Conservation (phyloP, 2,888 invertebrate genomes). For the Galerucella nymphaeae region DNA sequence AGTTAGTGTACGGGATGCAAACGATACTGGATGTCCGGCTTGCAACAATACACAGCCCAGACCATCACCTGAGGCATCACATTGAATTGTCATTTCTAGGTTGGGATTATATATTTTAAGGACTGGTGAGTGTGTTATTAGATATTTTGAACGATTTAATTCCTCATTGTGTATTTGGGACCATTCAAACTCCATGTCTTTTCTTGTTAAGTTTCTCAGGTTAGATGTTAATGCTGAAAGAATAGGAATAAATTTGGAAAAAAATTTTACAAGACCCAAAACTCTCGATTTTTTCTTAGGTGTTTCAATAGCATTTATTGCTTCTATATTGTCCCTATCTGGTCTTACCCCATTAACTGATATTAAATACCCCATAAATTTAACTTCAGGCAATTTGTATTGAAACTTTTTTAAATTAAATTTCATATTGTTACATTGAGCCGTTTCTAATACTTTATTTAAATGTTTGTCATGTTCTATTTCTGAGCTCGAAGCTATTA, state of each 20-base stretch:
- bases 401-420: not conserved
- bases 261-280: conserved; percentile 43
- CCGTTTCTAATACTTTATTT: no score
- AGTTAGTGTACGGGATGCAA: conserved; percentile 41
- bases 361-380: conserved; percentile 14
- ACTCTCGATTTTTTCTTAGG: conserved; percentile 40
- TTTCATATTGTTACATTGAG: not conserved
- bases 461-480: no score
- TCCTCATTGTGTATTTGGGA: conserved; percentile 10
- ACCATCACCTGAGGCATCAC: conserved; percentile 40
- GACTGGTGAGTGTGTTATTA: conserved; percentile 17
- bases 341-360: conserved; percentile 35
- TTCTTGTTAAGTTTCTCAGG: no score
- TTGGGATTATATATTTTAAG: no score
- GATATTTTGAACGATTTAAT: conserved; percentile 13
- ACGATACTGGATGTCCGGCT: conserved; percentile 41
- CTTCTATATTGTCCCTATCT: conserved; percentile 21
- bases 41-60: conserved; percentile 40
- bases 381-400: not conserved
- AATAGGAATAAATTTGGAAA: conserved; percentile 45
- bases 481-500: no score
- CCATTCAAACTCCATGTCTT: conserved; percentile 33
- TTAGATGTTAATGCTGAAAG: no score
- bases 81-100: conserved; percentile 33
- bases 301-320: conserved; percentile 31